Conservation (phyloP, 2,113 vertebrate species). For the Pimephales promelas region DNA sequence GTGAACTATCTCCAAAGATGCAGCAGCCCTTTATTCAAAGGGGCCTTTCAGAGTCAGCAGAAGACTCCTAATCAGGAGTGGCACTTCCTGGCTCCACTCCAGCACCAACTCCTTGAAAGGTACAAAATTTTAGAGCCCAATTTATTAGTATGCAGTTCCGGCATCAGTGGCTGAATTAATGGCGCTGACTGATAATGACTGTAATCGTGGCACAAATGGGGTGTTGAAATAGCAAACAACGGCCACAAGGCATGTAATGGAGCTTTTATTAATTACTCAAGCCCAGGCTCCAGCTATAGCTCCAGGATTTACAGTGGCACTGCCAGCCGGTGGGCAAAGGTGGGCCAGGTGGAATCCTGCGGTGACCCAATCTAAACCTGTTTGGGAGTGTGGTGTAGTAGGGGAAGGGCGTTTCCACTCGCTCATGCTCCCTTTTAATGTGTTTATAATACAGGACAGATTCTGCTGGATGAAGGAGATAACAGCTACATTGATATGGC, state of each 20-base stretch:
- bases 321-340: conserved; percentile 68
- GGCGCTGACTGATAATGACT: conserved; percentile 84
- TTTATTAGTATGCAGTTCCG: conserved; percentile 85
- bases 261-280: conserved; percentile 82
- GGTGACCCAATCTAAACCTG: conserved; percentile 65
- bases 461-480: background rate
- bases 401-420: background rate
- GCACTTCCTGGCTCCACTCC: conserved; percentile 77
- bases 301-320: conserved; percentile 77
- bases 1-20: conserved; percentile 85
- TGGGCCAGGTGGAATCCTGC: conserved; percentile 67
- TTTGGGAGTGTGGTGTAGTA: background rate
- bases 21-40: conserved; percentile 77
- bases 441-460: conserved; percentile 10
- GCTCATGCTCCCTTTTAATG: conserved; percentile 52
- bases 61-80: conserved; percentile 81
- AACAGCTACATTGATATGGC: background rate
- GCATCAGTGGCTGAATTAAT: conserved; percentile 82
- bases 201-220: conserved; percentile 86
- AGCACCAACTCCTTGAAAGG: conserved; percentile 82
- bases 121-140: conserved; percentile 79
- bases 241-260: conserved; percentile 84
- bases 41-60: conserved; percentile 75
- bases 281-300: conserved; percentile 69
- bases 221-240: conserved; percentile 88